Evolutionary conservation across 2,888 invertebrate genomes (phyloP).

Genomic region (Nephrotoma appendiculata): DNA sequence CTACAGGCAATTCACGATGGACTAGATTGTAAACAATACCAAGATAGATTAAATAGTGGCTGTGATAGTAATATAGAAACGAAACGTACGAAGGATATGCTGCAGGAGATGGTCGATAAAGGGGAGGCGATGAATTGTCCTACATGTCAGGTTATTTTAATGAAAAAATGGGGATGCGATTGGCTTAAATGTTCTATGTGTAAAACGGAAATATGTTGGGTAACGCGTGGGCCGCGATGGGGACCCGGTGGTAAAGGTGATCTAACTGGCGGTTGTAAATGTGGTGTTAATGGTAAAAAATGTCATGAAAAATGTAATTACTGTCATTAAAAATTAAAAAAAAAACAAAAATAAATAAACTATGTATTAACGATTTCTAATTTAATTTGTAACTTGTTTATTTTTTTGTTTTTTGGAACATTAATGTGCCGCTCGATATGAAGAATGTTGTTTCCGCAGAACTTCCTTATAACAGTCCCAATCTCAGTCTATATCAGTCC

Average conservation of each 20-base stretch:
- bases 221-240: slow-evolving; percentile 49
- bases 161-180: slow-evolving; percentile 90
- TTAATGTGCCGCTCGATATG: too few species aligned
- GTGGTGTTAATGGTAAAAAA: slow-evolving; percentile 16
- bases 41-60: slow-evolving; percentile 47
- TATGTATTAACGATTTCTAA: background rate
- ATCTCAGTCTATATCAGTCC: too few species aligned
- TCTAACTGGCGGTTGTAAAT: slow-evolving; percentile 17
- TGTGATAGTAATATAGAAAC: slow-evolving; percentile 54
- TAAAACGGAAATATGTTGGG: slow-evolving; percentile 90
- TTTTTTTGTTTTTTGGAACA: too few species aligned
- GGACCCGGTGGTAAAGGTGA: slow-evolving; percentile 19
- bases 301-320: slow-evolving; percentile 19
- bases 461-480: too few species aligned
- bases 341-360: background rate
- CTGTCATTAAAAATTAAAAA: slow-evolving; percentile 15
- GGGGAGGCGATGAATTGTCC: slow-evolving; percentile 84
- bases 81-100: slow-evolving; percentile 57
- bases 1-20: slow-evolving; percentile 60
- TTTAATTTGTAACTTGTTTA: too few species aligned
- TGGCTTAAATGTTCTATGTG: slow-evolving; percentile 86
- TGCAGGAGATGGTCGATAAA: slow-evolving; percentile 65
- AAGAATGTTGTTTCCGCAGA: too few species aligned
- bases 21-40: slow-evolving; percentile 68
- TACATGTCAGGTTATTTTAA: slow-evolving; percentile 60